These are phyloP conservation scores for Coelogynopora nodosa DNA, from an alignment of 2,888 invertebrate species.

Conservation along the genomic window DNA sequence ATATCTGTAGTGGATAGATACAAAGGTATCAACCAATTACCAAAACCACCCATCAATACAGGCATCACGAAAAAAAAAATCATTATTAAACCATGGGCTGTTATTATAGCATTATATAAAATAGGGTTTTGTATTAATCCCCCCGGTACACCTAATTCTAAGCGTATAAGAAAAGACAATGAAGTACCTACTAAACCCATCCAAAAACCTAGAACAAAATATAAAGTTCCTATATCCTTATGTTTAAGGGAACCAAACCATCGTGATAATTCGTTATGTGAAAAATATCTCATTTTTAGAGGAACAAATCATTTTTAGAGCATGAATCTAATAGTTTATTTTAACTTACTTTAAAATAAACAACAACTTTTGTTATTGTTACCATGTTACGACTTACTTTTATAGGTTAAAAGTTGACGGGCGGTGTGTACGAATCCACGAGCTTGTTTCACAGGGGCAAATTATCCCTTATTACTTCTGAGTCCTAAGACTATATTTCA, in stretches of 20 bases:
- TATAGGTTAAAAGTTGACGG: too few relatives aligned
- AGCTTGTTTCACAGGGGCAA: too few relatives aligned
- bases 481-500: too few relatives aligned
- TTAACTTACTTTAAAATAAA: too few relatives aligned
- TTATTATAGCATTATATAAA: slow-evolving; percentile 75
- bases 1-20: slow-evolving; percentile 76
- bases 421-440: too few relatives aligned
- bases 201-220: slow-evolving; percentile 67
- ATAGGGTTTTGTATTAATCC: slow-evolving; percentile 71
- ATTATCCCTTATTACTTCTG: too few relatives aligned
- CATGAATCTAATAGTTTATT: too few relatives aligned
- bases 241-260: slow-evolving; percentile 67
- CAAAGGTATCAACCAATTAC: slow-evolving; percentile 75
- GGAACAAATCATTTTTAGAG: too few relatives aligned
- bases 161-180: slow-evolving; percentile 71
- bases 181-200: slow-evolving; percentile 71
- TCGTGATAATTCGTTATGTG: too few relatives aligned
- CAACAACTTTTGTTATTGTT: too few relatives aligned
- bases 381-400: too few relatives aligned
- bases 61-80: slow-evolving; percentile 72
- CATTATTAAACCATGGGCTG: slow-evolving; percentile 76
- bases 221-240: slow-evolving; percentile 74
- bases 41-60: slow-evolving; percentile 70
- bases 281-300: too few relatives aligned
- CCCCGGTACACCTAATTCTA: slow-evolving; percentile 71